Conservation (phyloP, 2,113 vertebrate species). For the Sinocyclocheilus rhinocerous region DNA sequence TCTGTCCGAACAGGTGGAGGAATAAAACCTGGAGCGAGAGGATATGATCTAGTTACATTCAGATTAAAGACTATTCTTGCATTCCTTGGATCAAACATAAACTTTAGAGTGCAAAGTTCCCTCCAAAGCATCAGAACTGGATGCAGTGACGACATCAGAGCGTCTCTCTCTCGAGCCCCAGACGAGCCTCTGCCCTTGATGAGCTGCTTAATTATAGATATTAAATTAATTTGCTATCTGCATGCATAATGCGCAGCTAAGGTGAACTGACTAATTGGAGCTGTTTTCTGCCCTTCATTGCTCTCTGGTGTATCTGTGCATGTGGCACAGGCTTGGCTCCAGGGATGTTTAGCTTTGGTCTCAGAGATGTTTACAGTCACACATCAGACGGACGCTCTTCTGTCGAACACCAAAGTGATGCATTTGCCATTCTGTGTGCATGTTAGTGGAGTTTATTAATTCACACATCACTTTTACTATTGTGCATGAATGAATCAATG, state of each 20-base stretch:
- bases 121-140: not conserved
- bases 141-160: not conserved
- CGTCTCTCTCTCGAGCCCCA: not conserved
- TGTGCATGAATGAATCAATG: too few species aligned
- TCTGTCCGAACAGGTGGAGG: too few species aligned
- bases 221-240: slow-evolving; percentile 12
- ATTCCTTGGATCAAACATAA: too few species aligned
- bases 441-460: not conserved
- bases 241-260: not conserved
- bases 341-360: not conserved
- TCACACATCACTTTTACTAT: not conserved
- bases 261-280: not conserved
- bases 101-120: too few species aligned
- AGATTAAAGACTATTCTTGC: too few species aligned
- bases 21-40: too few species aligned
- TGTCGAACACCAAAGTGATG: not conserved
- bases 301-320: not conserved
- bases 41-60: too few species aligned
- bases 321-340: too few species aligned
- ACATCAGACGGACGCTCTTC: not conserved
- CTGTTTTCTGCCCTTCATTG: not conserved
- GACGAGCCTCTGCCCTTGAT: not conserved
- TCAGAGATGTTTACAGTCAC: not conserved
- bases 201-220: slow-evolving; percentile 45
- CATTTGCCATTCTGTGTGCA: not conserved